Conservation (phyloP, 2,797 vertebrate genomes). For the Hemitrygon akajei region DNA sequence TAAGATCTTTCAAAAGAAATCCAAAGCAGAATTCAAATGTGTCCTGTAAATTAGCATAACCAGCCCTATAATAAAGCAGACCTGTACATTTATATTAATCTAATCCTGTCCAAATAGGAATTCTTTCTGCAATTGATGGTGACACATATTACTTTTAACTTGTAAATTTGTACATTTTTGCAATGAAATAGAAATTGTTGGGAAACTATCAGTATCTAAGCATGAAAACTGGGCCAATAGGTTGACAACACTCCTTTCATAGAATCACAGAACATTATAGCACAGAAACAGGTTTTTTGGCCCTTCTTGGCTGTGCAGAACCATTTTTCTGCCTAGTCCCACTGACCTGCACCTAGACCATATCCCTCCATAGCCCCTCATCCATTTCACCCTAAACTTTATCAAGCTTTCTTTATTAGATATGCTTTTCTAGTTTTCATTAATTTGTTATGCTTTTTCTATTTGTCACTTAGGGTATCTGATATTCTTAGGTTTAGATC, state of each 20-base stretch:
- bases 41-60: background rate
- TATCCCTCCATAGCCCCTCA: too few relatives aligned
- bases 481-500: too few relatives aligned
- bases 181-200: background rate
- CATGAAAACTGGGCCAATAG: background rate
- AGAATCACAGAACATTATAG: too few relatives aligned
- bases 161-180: background rate
- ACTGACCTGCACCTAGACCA: too few relatives aligned
- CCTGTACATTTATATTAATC: background rate
- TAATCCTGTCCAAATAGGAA: background rate
- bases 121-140: background rate
- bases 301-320: too few relatives aligned
- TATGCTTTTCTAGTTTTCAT: background rate
- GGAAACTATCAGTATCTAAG: background rate
- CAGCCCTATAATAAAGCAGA: background rate
- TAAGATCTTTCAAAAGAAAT: background rate
- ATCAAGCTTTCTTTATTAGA: background rate
- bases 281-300: too few relatives aligned
- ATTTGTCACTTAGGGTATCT: background rate
- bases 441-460: background rate
- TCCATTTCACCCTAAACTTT: background rate
- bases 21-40: background rate
- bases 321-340: too few relatives aligned
- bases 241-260: background rate
- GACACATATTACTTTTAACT: background rate